A percentile compares a stretch with the other conserved stretches of the same genome.
Conservation (phyloP, 2,888 invertebrate genomes). For the Macaria liturata region DNA sequence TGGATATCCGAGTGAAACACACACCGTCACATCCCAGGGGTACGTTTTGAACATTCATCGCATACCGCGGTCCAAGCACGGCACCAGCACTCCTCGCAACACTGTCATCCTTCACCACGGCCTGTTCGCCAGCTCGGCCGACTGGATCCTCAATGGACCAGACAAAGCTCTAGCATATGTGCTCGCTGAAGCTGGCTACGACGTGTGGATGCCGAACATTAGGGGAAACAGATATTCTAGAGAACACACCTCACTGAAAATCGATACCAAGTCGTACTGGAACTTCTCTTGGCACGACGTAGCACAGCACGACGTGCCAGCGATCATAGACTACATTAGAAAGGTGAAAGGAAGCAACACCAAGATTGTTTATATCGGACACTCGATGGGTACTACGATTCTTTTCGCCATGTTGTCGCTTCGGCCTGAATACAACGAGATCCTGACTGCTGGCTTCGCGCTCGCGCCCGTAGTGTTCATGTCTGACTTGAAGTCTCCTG, state of each 20-base stretch:
- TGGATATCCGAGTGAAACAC: constrained; percentile 88
- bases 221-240: constrained; percentile 91
- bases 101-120: constrained; percentile 91
- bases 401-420: constrained; percentile 88
- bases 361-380: constrained; percentile 89
- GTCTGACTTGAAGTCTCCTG: constrained; percentile 85
- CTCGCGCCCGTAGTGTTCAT: constrained; percentile 88
- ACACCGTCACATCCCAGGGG: constrained; percentile 90
- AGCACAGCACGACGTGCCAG: constrained; percentile 93
- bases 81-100: constrained; percentile 47
- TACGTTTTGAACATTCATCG: constrained; percentile 91
- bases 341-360: constrained; percentile 54
- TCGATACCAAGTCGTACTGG: constrained; percentile 87
- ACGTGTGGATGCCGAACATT: constrained; percentile 93
- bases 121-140: constrained; percentile 88
- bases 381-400: constrained; percentile 95
- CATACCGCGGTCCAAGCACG: constrained; percentile 84
- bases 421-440: constrained; percentile 86
- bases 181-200: constrained; percentile 87
- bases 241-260: constrained; percentile 82
- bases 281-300: constrained; percentile 94
- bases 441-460: constrained; percentile 85
- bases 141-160: constrained; percentile 89
- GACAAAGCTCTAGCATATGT: constrained; percentile 86
- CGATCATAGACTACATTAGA: constrained; percentile 87